A percentile compares a stretch with the other conserved stretches of the same genome.
Evolutionary conservation across 2,113 vertebrate genomes (phyloP).

Genomic region (Myanophis thanlyinensis): DNA sequence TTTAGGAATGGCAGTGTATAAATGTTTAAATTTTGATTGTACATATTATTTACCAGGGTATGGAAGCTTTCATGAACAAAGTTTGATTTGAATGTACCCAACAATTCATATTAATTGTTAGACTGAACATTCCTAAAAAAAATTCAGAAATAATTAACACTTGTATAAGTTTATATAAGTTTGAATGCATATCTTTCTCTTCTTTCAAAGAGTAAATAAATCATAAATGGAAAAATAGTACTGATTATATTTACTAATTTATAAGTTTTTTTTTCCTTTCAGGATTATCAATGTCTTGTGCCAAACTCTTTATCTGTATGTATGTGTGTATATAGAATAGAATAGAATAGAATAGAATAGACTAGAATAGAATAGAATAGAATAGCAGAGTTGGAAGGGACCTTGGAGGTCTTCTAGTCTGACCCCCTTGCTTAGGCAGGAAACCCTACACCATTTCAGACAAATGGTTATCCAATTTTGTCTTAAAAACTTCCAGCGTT

Average conservation of each 20-base stretch:
- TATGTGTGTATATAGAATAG: too few relatives aligned
- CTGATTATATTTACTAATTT: background rate
- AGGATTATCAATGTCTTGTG: background rate
- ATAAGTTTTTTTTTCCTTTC: background rate
- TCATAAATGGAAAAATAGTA: background rate
- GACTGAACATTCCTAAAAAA: background rate
- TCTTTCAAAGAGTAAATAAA: slow-evolving; percentile 7
- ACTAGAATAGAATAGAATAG: too few relatives aligned
- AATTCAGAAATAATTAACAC: background rate
- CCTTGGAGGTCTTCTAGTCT: too few relatives aligned
- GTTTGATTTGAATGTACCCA: background rate
- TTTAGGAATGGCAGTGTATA: background rate
- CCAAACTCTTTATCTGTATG: background rate
- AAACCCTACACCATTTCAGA: too few relatives aligned
- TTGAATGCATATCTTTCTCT: background rate
- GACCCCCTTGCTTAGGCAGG: too few relatives aligned
- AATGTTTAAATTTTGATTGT: background rate
- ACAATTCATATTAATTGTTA: background rate
- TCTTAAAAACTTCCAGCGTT: too few relatives aligned
- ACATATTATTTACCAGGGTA: background rate
- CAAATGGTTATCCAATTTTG: too few relatives aligned
- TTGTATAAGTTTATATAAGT: background rate
- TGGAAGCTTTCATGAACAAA: background rate
- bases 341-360: too few relatives aligned
- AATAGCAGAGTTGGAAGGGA: too few relatives aligned